phyloP scores from a whole-genome alignment of 2,888 invertebrate species.

The Sphaerophoria taeniata region DNA sequence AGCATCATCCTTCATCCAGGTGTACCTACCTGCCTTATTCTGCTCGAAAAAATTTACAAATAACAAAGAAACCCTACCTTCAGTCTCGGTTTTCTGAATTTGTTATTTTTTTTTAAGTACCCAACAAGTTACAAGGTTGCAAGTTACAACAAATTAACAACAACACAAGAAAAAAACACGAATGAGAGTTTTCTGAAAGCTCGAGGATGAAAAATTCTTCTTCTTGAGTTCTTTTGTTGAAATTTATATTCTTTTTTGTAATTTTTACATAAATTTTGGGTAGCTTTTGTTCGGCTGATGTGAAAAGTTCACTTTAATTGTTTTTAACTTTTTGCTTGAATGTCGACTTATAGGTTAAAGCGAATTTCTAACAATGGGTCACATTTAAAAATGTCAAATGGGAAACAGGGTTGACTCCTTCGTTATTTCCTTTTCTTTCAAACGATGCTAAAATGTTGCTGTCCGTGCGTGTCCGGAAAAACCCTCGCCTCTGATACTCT shows the following conservation, averaged over 20 bases:
- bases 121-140: conserved; percentile 55
- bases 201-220: conserved; percentile 59
- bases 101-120: conserved; percentile 28
- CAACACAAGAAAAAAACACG: neutral
- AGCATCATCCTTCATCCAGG: conserved; percentile 9
- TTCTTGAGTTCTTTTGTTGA: conserved; percentile 46
- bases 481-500: neutral
- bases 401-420: too few relatives aligned
- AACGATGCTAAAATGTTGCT: too few relatives aligned
- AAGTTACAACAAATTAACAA: neutral
- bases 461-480: neutral
- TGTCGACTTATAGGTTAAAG: too few relatives aligned
- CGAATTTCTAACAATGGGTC: too few relatives aligned
- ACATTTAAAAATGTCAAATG: too few relatives aligned
- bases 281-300: too few relatives aligned
- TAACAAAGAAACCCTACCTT: neutral
- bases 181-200: neutral
- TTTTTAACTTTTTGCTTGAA: too few relatives aligned
- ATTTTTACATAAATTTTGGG: conserved; percentile 40
- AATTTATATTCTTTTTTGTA: conserved; percentile 6
- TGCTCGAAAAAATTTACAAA: neutral
- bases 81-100: neutral
- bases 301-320: too few relatives aligned
- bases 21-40: conserved; percentile 23
- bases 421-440: too few relatives aligned